Evolutionary conservation across 1,140 invertebrate genomes (phyloP).

Genomic region (Papilio aristodemus): DNA sequence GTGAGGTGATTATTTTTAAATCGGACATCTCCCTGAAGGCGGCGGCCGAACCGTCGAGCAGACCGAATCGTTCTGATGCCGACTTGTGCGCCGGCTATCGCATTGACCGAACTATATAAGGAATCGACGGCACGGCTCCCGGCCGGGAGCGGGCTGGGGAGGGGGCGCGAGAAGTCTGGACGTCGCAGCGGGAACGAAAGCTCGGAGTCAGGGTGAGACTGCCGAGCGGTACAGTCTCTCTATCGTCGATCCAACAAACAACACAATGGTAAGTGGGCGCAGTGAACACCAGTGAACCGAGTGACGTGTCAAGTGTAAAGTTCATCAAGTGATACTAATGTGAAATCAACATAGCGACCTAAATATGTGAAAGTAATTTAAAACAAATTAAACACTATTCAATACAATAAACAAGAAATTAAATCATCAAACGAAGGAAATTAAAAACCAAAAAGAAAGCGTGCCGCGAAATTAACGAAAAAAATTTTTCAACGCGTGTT

Average conservation of each 20-base stretch:
- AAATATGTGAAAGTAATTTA: background rate
- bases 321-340: conserved; percentile 2
- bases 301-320: conserved; percentile 40
- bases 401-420: background rate
- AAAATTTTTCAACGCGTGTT: background rate
- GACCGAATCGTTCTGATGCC: conserved; percentile 54
- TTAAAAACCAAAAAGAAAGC: no score
- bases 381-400: background rate
- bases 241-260: conserved; percentile 71
- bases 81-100: conserved; percentile 48
- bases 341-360: background rate
- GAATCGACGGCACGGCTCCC: conserved; percentile 52
- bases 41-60: conserved; percentile 45
- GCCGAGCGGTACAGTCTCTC: conserved; percentile 75
- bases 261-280: conserved; percentile 74
- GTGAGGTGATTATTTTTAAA: conserved; percentile 56
- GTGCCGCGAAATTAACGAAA: background rate
- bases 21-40: conserved; percentile 41
- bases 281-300: conserved; percentile 45
- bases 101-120: conserved; percentile 74
- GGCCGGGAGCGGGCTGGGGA: conserved; percentile 35
- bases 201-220: conserved; percentile 78
- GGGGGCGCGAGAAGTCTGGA: conserved; percentile 54
- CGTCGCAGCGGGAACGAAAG: conserved; percentile 45
- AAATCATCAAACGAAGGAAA: background rate